Percentiles rank a stretch among this genome's conserved stretches.
phyloP scores from a whole-genome alignment of 2,797 vertebrate species.

The Hydrophis major region DNA sequence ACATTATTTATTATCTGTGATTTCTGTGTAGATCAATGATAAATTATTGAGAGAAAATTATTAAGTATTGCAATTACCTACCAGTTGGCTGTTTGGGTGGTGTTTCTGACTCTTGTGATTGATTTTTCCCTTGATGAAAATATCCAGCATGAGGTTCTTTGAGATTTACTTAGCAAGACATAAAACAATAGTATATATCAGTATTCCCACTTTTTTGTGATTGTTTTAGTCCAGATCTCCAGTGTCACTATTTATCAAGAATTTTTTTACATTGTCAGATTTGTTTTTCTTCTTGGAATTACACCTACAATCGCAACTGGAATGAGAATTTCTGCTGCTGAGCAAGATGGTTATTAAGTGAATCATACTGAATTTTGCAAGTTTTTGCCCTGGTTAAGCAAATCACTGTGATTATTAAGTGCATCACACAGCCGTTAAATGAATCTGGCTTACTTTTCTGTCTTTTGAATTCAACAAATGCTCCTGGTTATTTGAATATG shows the following conservation, averaged over 20 bases:
- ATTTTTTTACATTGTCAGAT: neutral
- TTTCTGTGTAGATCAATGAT: neutral
- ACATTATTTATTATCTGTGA: neutral
- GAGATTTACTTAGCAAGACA: slow-evolving; percentile 63
- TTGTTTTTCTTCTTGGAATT: neutral
- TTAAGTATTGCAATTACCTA: slow-evolving; percentile 58
- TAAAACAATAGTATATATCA: neutral
- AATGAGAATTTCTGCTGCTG: neutral
- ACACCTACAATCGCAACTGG: neutral
- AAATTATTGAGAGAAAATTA: neutral
- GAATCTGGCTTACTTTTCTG: neutral
- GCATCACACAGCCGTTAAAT: neutral
- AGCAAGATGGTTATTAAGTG: neutral
- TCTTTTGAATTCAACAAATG: neutral
- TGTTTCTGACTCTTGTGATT: slow-evolving; percentile 59
- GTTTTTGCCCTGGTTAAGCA: neutral
- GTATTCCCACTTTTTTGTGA: neutral
- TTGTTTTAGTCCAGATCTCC: neutral
- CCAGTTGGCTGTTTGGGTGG: slow-evolving; percentile 75
- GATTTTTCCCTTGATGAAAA: slow-evolving; percentile 77
- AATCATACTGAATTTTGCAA: neutral
- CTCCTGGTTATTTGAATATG: neutral
- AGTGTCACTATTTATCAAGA: neutral
- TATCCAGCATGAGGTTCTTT: slow-evolving; percentile 78
- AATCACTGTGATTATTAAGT: neutral